phyloP scores from a whole-genome alignment of 1,140 invertebrate species.

The Microplitis demolitor region DNA sequence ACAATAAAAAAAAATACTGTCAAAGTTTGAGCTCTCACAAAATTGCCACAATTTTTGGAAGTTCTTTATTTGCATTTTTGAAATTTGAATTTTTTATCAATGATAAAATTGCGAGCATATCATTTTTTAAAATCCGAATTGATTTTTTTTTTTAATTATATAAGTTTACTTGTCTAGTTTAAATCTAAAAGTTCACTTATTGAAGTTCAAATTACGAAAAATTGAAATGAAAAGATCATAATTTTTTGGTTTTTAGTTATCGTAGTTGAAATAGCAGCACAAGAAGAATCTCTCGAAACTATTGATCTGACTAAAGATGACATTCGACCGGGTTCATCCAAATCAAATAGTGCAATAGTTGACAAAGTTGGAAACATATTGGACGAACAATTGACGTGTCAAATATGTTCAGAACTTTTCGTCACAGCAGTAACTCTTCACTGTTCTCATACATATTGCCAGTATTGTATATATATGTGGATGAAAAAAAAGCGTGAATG shows the following conservation, averaged over 20 bases:
- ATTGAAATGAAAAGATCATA: too few relatives aligned
- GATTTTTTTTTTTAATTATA: too few relatives aligned
- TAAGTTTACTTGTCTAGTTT: too few relatives aligned
- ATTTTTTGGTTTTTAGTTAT: slow-evolving; percentile 20
- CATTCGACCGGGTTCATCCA: slow-evolving; percentile 28
- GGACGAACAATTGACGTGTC: slow-evolving; percentile 78
- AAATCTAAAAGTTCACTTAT: too few relatives aligned
- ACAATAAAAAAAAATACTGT: background rate
- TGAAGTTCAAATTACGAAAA: too few relatives aligned
- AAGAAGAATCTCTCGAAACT: slow-evolving; percentile 51
- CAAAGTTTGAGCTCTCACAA: too few relatives aligned
- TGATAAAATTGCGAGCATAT: too few relatives aligned
- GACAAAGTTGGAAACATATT: slow-evolving; percentile 68
- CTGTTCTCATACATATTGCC: slow-evolving; percentile 81
- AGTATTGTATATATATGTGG: slow-evolving; percentile 76
- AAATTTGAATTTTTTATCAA: too few relatives aligned
- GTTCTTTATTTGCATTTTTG: too few relatives aligned
- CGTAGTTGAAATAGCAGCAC: slow-evolving; percentile 13
- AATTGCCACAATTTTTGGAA: too few relatives aligned
- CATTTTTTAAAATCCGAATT: too few relatives aligned
- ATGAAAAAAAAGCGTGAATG: slow-evolving; percentile 74
- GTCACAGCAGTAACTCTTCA: slow-evolving; percentile 72
- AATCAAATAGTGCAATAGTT: slow-evolving; percentile 47
- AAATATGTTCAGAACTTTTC: slow-evolving; percentile 80
- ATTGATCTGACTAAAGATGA: slow-evolving; percentile 54